Conservation (phyloP, 2,113 vertebrate species). For the Manacus vitellinus region DNA sequence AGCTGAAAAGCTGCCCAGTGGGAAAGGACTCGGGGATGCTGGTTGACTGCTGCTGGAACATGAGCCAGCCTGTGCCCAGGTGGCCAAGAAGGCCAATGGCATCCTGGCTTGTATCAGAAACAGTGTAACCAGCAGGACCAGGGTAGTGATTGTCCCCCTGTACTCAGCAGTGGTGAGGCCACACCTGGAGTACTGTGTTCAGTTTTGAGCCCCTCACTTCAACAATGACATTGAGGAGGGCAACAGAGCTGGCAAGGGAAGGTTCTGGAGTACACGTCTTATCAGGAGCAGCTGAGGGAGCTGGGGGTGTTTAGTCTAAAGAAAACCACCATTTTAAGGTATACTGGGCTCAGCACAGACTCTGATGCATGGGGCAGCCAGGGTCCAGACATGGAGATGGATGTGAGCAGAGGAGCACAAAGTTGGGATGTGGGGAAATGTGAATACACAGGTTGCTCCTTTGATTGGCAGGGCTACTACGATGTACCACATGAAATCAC, state of each 20-base stretch:
- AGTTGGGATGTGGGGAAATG: fast-evolving
- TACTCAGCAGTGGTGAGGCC: too few species aligned
- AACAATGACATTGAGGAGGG: neutral
- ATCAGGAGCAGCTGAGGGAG: neutral
- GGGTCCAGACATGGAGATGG: neutral
- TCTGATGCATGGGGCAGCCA: neutral
- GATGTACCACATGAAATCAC: fast-evolving
- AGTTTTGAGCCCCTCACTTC: neutral
- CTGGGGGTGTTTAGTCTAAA: neutral
- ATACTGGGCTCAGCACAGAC: neutral
- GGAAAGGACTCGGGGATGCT: neutral
- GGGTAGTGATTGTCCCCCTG: neutral
- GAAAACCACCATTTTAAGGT: neutral
- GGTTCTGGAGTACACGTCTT: too few species aligned
- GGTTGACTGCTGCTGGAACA: neutral
- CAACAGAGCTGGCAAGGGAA: neutral
- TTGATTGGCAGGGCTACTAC: neutral
- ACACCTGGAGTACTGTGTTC: neutral
- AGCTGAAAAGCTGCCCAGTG: neutral
- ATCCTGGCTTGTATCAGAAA: neutral
- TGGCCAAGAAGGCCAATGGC: neutral
- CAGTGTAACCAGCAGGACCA: neutral
- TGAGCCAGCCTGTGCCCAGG: neutral
- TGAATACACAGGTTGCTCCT: neutral
- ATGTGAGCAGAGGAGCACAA: fast-evolving